Evolutionary conservation across 2,888 invertebrate genomes (phyloP).

Genomic region (Philhelius pedissequus): DNA sequence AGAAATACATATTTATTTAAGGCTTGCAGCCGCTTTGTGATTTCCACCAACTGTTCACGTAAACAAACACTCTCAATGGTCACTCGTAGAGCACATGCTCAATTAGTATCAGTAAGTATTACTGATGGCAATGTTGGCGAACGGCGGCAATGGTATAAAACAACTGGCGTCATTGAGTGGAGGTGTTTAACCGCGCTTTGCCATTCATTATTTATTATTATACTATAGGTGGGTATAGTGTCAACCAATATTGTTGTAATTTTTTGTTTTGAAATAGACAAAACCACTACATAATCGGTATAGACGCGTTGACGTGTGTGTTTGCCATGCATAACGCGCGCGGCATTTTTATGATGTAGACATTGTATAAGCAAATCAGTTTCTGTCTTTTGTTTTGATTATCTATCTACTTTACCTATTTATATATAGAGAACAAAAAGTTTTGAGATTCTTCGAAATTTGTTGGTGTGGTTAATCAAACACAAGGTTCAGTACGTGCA

Average conservation of each 20-base stretch:
- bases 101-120: neutral
- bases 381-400: slow-evolving; percentile 18
- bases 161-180: slow-evolving; percentile 44
- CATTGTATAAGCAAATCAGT: neutral
- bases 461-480: too few species aligned
- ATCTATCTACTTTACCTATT: too few species aligned
- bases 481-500: too few species aligned
- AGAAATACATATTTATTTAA: slow-evolving; percentile 29
- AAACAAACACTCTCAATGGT: slow-evolving; percentile 38
- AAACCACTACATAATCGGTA: neutral
- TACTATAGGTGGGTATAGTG: too few species aligned
- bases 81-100: slow-evolving; percentile 56
- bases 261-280: slow-evolving; percentile 4
- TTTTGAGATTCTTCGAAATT: neutral
- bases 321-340: neutral
- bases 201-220: slow-evolving; percentile 54
- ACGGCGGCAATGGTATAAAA: neutral
- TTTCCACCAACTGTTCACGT: slow-evolving; percentile 32
- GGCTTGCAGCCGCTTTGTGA: neutral
- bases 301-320: neutral
- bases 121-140: neutral
- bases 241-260: slow-evolving; percentile 48
- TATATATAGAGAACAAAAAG: neutral
- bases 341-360: slow-evolving; percentile 21
- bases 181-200: slow-evolving; percentile 47